These are phyloP conservation scores for Parnassius orleans DNA, from an alignment of 2,888 invertebrate species.

Conservation along the genomic window DNA sequence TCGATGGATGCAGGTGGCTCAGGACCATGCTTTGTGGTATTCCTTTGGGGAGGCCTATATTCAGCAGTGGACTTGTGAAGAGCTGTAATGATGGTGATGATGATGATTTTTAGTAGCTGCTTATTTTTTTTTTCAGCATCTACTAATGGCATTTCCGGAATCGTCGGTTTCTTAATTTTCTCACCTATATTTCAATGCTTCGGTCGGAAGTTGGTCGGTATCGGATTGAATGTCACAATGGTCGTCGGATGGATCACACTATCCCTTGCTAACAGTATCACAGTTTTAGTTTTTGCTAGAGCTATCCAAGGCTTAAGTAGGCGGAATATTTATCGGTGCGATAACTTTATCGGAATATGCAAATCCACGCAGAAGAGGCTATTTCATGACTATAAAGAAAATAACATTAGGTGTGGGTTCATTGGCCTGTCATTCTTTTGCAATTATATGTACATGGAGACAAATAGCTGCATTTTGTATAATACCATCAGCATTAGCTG, in stretches of 20 bases:
- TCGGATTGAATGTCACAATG: no score
- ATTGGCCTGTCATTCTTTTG: constrained; percentile 43
- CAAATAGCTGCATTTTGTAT: constrained; percentile 39
- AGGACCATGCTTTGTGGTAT: no score
- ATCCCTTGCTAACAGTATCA: constrained; percentile 39
- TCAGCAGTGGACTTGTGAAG: no score
- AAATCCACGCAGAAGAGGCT: constrained; percentile 44
- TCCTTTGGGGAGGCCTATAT: no score
- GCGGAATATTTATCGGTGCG: constrained; percentile 39
- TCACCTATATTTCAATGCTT: no score
- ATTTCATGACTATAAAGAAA: constrained; percentile 44
- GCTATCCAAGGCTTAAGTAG: constrained; percentile 19
- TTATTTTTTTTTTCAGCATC: no score
- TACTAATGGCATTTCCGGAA: no score
- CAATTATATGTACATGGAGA: constrained; percentile 43
- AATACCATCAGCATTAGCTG: constrained; percentile 27
- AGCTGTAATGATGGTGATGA: no score
- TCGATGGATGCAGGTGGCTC: no score
- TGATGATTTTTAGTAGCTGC: no score
- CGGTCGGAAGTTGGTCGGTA: no score
- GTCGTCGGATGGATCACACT: constrained; percentile 20
- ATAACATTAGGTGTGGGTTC: constrained; percentile 36
- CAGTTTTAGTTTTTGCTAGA: constrained; percentile 38
- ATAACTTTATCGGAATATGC: constrained; percentile 47
- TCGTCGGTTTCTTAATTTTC: no score